Evolutionary conservation across 2,888 invertebrate genomes (phyloP), one percentile per base, ranked within the genome.

Genomic region (Drosophila monieri): DNA sequence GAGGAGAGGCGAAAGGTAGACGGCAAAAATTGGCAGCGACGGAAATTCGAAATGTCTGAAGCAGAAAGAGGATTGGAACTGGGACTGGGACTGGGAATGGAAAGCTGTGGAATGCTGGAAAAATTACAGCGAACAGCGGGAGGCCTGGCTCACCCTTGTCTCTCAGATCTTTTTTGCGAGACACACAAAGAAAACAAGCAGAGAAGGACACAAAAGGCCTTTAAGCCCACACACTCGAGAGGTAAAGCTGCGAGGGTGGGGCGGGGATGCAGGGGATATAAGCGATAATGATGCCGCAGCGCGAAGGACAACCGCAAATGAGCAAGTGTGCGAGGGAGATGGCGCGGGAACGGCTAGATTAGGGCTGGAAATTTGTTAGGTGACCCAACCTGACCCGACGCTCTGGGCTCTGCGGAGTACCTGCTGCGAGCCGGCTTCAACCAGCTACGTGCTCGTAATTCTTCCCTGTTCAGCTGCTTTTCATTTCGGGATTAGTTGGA

Each of bases 111-210:
- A 73, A 59, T 79, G 85, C 72, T 85, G 85, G 83, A 84, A 81
- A 83, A 79, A 79, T 85, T 80, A 75, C 73, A 74, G 76, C 71
- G 73, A 83, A 73, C 81, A 86, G 81, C 86, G 73, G 76, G 84
- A 86, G 86, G 67, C 80, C 71, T 60, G 80, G 66, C 70, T 47
- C 56, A 35, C 61, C 58, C 12, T 43, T 15, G 10, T 46, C 23
- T 49, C 27, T 43, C 44, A 37, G 35, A 6, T 30, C 48, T 39
- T 61, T 62, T 70, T 69, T 55, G 60, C 67, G 62, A 60, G 52
- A 73, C 46, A 49, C 49, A 66, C 59, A 76, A 75, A 75, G n/a
- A 56, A 37, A 66, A 30, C 43, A 27, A 18, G 35, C 14, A 41
- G 60, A 32, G 18, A 27, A 27, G 6, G 49, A 44, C 62, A 46